Base-by-base conservation (phyloP, 2,113 vertebrate species). In the Mastomys coucha region DNA sequence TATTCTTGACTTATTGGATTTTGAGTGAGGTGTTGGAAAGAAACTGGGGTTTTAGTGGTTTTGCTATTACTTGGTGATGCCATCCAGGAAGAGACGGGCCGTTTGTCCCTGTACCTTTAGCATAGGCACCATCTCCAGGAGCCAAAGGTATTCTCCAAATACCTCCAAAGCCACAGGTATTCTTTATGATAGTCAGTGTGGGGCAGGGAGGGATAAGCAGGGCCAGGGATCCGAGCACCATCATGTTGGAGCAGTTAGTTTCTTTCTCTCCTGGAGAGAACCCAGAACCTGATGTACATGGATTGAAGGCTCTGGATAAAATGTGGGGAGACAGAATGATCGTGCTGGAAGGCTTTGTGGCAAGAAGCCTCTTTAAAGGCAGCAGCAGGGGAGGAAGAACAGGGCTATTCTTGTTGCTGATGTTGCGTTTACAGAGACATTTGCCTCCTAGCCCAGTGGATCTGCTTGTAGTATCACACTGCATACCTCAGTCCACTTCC, bases 281-380 rank as follows among this genome's bases (percentile, higher is more conserved):
- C 70, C 0, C 11, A 36, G 85, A 49, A 0, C 45, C 60, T 75
- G n/a, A 78, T 94, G 26, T 1, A 0, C 8, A 31, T 51, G 24
- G 6, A 19, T 10, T 10, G n/a, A 26, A 26, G 11, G 17, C 20
- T 14, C 36, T 36, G 22, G 63, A 42, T 31, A 76, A 72, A 72
- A 28, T 36, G 2, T 4, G 4, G 10, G 7, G 8, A 13, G 4
- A 31, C 1, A 14, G 56, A 56, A 56, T 0, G 11, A 53, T 53
- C 1, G 0, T 20, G 49, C 56, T 70, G 53, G 4, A n/a, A 24
- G 39, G 22, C 42, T 33, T 0, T 7, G 1, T 10, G 0, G 11
- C 0, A 3, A 1, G 13, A 56, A 67, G 53, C n/a, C 53, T 92
- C 69, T 56, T 51, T n/a, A 78, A 75, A 91, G 63, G 10, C 42